Evolutionary conservation across 2,113 vertebrate species (phyloP), one percentile per base, ranked within the genome.

Genomic region (Hydrochoerus hydrochaeris): DNA sequence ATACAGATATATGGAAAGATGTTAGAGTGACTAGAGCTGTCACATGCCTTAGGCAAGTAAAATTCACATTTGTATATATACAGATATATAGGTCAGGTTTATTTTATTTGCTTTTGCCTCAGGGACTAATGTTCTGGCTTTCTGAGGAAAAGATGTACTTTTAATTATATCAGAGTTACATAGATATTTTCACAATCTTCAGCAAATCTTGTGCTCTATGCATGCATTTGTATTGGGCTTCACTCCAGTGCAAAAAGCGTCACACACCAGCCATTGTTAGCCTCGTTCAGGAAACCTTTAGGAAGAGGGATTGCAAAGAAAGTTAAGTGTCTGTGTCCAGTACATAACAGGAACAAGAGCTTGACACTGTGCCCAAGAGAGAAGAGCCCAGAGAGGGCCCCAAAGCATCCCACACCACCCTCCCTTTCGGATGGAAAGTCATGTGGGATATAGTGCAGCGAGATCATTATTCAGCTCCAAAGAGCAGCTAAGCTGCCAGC

Each of bases 401-500:
- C 10, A 38, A 10, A 46, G 28, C 32, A n/a, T 17, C 26, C 30
- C 8, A 17, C 90, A 58, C 77, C 17, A 13, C 88, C 73, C 92
- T 75, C 67, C 80, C n/a, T 69, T 83, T 7, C 0, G 49, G 57
- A 80, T 77, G 67, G 75, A 92, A 95, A 89, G 57, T 58, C 0
- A 0, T 85, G 78, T 94, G 92, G 95, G 88, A 77, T 46, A 54
- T 87, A 57, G 69, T 91, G 9, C 71, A 63, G 91, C 77, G 54
- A 88, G 80, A 93, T 41, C 81, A 62, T 58, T 90, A 89, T 60
- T 97, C 87, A 54, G 77, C 91, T 97, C 88, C 63, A 84, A 87
- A 96, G 69, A 97, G 81, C 84, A 90, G 88, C 69, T 83, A 44
- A 93, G 84, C 92, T 96, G 97, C 96, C 97, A 97, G 95, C 63